These are phyloP conservation scores for Drosophila kanekoi DNA, from an alignment of 2,888 invertebrate species.

Conservation along the genomic window DNA sequence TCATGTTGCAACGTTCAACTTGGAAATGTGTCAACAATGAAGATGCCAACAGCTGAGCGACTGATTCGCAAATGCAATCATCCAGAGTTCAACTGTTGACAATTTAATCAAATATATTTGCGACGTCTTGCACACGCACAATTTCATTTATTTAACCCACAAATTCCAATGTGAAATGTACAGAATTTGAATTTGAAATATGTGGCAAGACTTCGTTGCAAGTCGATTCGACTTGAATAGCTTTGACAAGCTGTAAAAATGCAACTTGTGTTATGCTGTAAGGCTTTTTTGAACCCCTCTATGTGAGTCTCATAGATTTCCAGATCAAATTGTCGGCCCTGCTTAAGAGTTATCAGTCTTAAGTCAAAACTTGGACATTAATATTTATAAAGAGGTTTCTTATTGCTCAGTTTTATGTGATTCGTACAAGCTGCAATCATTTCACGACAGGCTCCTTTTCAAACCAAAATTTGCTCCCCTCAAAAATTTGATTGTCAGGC, in stretches of 20 bases:
- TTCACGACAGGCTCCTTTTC: background rate
- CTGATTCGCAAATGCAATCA: constrained; percentile 48
- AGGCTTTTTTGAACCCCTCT: background rate
- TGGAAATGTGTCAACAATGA: constrained; percentile 67
- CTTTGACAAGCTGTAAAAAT: background rate
- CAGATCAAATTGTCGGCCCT: too few relatives aligned
- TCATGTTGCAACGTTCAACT: constrained; percentile 51
- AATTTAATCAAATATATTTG: constrained; percentile 62
- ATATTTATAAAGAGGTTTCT: too few relatives aligned
- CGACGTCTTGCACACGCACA: constrained; percentile 27
- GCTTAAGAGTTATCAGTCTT: too few relatives aligned
- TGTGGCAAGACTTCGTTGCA: background rate
- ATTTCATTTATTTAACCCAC: constrained; percentile 41
- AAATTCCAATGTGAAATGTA: constrained; percentile 16
- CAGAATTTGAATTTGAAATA: constrained; percentile 13
- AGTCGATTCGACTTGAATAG: constrained; percentile 7
- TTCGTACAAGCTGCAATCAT: background rate
- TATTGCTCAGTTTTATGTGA: background rate
- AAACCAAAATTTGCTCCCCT: constrained; percentile 6
- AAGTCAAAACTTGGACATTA: too few relatives aligned
- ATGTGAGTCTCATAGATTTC: background rate
- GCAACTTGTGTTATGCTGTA: background rate
- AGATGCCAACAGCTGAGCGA: constrained; percentile 23
- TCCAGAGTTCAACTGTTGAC: constrained; percentile 26
- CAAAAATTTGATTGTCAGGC: constrained; percentile 25